Conservation (phyloP, 2,113 vertebrate genomes). For the Myodes glareolus region DNA sequence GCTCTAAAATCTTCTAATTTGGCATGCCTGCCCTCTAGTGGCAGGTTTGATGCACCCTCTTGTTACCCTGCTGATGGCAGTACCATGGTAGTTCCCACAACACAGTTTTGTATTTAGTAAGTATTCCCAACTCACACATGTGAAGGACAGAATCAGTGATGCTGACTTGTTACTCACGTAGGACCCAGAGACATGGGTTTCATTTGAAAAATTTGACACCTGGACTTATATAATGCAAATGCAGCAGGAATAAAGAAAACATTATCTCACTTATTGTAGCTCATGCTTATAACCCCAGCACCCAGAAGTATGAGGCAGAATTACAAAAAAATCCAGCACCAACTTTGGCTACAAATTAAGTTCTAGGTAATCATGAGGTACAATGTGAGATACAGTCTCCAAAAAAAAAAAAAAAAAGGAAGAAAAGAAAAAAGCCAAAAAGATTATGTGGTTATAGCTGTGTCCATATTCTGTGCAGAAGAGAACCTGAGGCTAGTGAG, state of each 20-base stretch:
- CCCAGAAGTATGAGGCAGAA: neutral
- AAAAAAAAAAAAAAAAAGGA: neutral
- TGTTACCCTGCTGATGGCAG: neutral
- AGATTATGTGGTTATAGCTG: neutral
- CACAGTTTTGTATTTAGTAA: neutral
- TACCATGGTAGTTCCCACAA: neutral
- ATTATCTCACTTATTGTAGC: neutral
- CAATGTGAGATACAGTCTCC: neutral
- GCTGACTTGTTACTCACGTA: slow-evolving; percentile 27
- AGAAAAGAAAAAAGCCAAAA: neutral
- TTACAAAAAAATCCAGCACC: neutral
- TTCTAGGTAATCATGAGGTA: neutral
- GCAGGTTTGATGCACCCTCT: slow-evolving; percentile 35
- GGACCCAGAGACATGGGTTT: neutral
- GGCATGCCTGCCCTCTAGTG: slow-evolving; percentile 74
- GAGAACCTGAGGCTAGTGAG: neutral
- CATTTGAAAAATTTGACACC: neutral
- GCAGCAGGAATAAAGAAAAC: neutral
- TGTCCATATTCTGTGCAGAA: neutral
- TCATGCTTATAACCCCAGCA: neutral
- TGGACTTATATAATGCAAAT: slow-evolving; percentile 6
- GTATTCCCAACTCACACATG: neutral
- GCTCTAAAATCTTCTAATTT: slow-evolving; percentile 55
- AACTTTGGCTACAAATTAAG: neutral
- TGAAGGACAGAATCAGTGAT: neutral